Evolutionary conservation across 2,888 invertebrate genomes (phyloP).

Genomic region (Eurytoma adleriae): DNA sequence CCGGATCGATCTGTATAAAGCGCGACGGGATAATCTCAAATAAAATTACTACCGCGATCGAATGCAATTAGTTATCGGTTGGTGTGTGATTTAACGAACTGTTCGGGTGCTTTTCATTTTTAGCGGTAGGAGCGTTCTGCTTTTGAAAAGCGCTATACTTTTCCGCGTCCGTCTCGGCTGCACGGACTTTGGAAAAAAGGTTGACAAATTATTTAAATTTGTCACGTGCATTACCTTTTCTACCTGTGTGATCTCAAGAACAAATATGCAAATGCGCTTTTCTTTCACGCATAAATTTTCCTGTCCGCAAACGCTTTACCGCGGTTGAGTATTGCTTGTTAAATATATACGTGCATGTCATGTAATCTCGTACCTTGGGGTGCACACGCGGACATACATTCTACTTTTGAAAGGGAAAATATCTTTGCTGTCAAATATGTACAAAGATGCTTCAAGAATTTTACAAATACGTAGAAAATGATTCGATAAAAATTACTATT

Average conservation of each 20-base stretch:
- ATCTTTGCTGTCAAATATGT: too few relatives aligned
- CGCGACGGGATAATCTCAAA: slow-evolving; percentile 25
- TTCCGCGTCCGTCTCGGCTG: background rate
- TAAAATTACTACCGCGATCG: too few relatives aligned
- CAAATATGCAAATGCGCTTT: slow-evolving; percentile 37
- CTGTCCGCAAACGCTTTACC: slow-evolving; percentile 8
- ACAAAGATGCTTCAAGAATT: too few relatives aligned
- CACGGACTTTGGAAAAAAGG: slow-evolving; percentile 8
- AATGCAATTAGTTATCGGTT: too few relatives aligned
- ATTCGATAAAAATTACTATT: too few relatives aligned
- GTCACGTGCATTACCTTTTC: slow-evolving; percentile 27
- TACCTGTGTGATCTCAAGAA: slow-evolving; percentile 16
- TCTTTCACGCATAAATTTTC: slow-evolving; percentile 49
- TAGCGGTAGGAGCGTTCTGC: too few relatives aligned
- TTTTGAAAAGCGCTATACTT: background rate
- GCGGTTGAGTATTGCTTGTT: slow-evolving; percentile 30
- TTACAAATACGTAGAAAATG: too few relatives aligned
- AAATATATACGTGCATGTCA: slow-evolving; percentile 45
- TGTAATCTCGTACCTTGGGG: slow-evolving; percentile 39
- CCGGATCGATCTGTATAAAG: too few relatives aligned
- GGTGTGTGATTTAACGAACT: slow-evolving; percentile 18
- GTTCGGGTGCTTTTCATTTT: background rate
- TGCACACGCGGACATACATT: background rate
- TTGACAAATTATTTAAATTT: slow-evolving; percentile 42
- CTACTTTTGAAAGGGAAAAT: slow-evolving; percentile 14